Base-by-base conservation (phyloP, 1,140 invertebrate genomes). In the Drosophila guanche region DNA sequence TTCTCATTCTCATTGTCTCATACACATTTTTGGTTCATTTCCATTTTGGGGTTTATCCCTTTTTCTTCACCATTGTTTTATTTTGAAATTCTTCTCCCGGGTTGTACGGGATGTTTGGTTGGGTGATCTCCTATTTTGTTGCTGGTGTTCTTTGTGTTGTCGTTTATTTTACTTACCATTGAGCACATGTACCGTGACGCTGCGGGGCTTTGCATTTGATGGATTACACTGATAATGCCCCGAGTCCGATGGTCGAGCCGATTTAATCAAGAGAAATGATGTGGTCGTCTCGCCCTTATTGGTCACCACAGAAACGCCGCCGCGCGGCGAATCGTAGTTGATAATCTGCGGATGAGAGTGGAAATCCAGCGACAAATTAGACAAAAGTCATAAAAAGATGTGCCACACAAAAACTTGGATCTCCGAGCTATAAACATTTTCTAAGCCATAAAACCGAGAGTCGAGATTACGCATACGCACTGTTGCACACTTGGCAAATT, bases 301-400 rank as follows among this genome's bases (percentile, higher is more conserved):
- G 51, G 95, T 96, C 51, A 96, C 93, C 29, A 97, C 95, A 6
- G 90, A 91, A 16, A 91, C 96, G 1, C 96, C 96, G 33, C 96
- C 96, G 57, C 96, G 93, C 1, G 96, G 95, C 60, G 96, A 97
- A 92, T 97, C 96, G 92, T 97, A 97, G 94, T 97, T 97, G 91
- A 97, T 97, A 92, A 95, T 96, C 96, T 96, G 92, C 50, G 63
- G 77, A 61, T 54, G 50, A 70, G 37, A 43, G 3, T 3, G 54
- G 70, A 29, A 59, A 37, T 37, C 33, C 33, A 37, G 33, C 33
- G 33, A 37, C 33, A 37, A 37, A 45, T 60, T 58, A 47, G 37
- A 20, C 27, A 47, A 47, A 53, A 59, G 50, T 72, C 42, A 79
- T 42, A 71, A 71, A 70, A 84, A 85, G 76, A 85, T 83, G 79